Base-by-base conservation (phyloP, 2,113 vertebrate genomes). In the Solea solea region DNA sequence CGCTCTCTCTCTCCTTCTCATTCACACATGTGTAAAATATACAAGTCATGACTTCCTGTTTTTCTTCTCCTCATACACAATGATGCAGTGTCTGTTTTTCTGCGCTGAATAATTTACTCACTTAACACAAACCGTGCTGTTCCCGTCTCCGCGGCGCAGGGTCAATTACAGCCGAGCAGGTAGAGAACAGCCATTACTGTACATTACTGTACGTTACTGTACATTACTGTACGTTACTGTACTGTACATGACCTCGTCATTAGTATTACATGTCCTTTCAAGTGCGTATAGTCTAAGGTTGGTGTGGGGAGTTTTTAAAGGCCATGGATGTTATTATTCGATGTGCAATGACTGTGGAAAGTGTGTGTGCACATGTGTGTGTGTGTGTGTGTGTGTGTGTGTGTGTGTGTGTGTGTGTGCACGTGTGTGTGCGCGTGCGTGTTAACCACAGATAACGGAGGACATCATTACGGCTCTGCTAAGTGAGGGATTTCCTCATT, bases 21-120 rank as follows among this genome's bases (percentile, higher is more conserved):
- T 51, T 48, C 16, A 68, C 25, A 54, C 11, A 62, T 9, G 25
- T 10, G 25, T 39, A 28, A 45, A 72, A 49, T 9, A 58, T 7
- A 8, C 12, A 45, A 58, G 53, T 52, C 0, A 39, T 42, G 53
- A 44, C 34, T 59, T 57, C 50, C 16, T 11, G 8, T 64, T 12
- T 34, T 25, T 61, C 11, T 39, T 42, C 48, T 16, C 53, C n/a
- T 15, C 44, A 45, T 14, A 52, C 60, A 66, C 40, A 59, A 28
- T 42, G 40, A 46, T 28, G 55, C 69, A 52, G 53, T 60, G 44
- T 55, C 52, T 54, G 12, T 56, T 56, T 56, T 56, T 68, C 54
- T 56, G 10, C 7, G 40, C 52, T 85, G 65, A 91, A 88, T 88
- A 78, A 88, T 90, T 82, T 63, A 87, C 82, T 88, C 88, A 81